Evolutionary conservation across 35 echinoderm and acorn worm genomes (phyloP).

Genomic region (Hemicentrotus pulcherrimus): DNA sequence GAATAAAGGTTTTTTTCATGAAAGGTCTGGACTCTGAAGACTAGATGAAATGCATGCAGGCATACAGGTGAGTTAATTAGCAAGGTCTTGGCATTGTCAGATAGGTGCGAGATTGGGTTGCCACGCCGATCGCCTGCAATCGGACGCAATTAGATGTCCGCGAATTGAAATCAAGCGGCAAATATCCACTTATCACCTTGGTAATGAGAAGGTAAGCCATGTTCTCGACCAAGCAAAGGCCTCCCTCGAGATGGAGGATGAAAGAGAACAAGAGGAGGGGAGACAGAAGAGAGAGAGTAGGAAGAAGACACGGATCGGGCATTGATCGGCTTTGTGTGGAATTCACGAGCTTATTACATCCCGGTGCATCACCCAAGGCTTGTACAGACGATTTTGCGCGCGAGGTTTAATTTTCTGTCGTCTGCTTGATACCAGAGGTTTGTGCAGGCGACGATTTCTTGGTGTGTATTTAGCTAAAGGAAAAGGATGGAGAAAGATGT

Average conservation of each 20-base stretch:
- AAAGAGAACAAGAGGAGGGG: slow-evolving; percentile 38
- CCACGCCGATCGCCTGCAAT: slow-evolving; percentile 38
- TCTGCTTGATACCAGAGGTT: neutral
- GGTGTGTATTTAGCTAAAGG: slow-evolving; percentile 39
- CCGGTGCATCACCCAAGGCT: slow-evolving; percentile 2
- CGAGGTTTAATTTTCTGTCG: slow-evolving; percentile 46
- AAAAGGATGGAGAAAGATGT: neutral
- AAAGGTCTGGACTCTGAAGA: neutral
- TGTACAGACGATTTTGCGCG: slow-evolving; percentile 34
- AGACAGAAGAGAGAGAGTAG: neutral
- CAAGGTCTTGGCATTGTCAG: slow-evolving; percentile 37
- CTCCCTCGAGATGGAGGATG: slow-evolving; percentile 35
- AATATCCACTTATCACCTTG: slow-evolving; percentile 53
- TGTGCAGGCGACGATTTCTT: slow-evolving; percentile 28
- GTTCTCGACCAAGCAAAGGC: neutral
- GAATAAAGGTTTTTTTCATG: neutral
- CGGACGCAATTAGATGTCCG: slow-evolving; percentile 41
- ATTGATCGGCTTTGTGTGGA: slow-evolving; percentile 27
- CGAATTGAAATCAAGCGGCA: slow-evolving; percentile 49
- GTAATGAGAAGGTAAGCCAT: slow-evolving; percentile 48
- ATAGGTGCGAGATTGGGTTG: slow-evolving; percentile 45
- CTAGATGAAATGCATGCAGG: neutral
- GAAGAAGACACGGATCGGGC: neutral
- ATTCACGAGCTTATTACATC: slow-evolving; percentile 33
- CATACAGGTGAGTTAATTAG: slow-evolving; percentile 50